phyloP scores from a whole-genome alignment of 1,140 invertebrate species.

The Penaeus japonicus region DNA sequence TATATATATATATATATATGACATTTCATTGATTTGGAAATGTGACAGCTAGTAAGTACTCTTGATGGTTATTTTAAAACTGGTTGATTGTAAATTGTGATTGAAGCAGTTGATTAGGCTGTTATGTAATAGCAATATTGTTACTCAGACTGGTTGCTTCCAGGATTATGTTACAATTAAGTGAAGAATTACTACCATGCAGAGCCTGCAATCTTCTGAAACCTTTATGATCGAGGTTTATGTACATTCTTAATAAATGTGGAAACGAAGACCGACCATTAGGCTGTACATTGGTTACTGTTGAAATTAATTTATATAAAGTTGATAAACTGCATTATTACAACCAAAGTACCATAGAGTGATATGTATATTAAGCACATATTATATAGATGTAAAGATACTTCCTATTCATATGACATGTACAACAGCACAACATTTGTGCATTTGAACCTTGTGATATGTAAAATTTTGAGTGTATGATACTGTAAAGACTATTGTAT shows the following conservation, averaged over 20 bases:
- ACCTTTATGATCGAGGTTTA: too few species aligned
- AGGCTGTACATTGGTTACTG: neutral
- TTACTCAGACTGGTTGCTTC: too few species aligned
- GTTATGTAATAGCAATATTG: neutral
- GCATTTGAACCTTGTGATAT: slow-evolving; percentile 52
- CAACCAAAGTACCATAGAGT: slow-evolving; percentile 52
- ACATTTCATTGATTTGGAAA: neutral
- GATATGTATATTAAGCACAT: slow-evolving; percentile 49
- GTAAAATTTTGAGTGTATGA: slow-evolving; percentile 48
- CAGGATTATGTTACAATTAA: too few species aligned
- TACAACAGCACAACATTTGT: slow-evolving; percentile 49
- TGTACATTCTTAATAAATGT: neutral
- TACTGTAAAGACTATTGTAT: slow-evolving; percentile 26
- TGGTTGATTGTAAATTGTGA: neutral
- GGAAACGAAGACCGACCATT: neutral
- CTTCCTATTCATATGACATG: slow-evolving; percentile 17
- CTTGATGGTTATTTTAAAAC: neutral
- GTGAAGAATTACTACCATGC: too few species aligned
- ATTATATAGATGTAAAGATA: slow-evolving; percentile 15
- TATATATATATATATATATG: neutral
- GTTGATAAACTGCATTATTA: slow-evolving; percentile 39
- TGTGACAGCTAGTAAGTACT: slow-evolving; percentile 16
- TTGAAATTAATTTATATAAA: slow-evolving; percentile 13
- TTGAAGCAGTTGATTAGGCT: neutral
- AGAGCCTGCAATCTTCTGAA: too few species aligned